Base-by-base conservation (phyloP, 2,113 vertebrate species). In the Halcyon malimbica region DNA sequence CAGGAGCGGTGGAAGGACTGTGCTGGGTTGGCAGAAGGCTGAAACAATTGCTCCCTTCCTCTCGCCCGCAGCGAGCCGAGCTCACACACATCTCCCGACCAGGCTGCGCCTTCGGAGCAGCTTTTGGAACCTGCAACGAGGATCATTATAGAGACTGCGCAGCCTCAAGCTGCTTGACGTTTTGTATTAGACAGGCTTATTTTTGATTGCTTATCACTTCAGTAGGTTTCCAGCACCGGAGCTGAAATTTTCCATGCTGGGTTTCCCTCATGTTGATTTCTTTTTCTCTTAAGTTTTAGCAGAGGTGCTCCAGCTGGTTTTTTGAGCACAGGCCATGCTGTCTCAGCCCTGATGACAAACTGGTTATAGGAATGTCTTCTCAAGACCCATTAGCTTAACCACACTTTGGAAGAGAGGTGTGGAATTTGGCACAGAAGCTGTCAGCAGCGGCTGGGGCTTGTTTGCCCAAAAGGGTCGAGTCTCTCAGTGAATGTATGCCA, bases 241-340 rank as follows among this genome's bases (percentile, higher is more conserved):
- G 80, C 89, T 70, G 67, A 69, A 70, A 94, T 97, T 96, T 90
- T 90, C 94, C 89, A 90, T 83, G 95, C 95, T 97, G 96, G 46
- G 86, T 92, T 90, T 83, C 90, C 93, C 89, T 83, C 89, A 39
- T 86, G 94, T 94, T 94, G 68, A 37, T 97, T 94, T 54, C 26
- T 83, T 90, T 86, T 69, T 60, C 44, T 87, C 46, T 75, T 23
- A 17, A 93, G 71, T 94, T 95, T 65, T n/a, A 86, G 90, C 46
- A 3, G 64, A 92, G 79, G 88, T 86, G 75, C 62, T 97, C 95
- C 88, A 95, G 92, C 96, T 95, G 91, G 33, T 77, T 93, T 62
- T 76, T 35, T 78, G 86, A 92, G 95, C 86, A 93, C 88, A 88
- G 54, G 83, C 33, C 13, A 44, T 57, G 88, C 88, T 46, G 86